phyloP scores from a whole-genome alignment of 2,888 invertebrate species.

The Dichetophora obliterata region DNA sequence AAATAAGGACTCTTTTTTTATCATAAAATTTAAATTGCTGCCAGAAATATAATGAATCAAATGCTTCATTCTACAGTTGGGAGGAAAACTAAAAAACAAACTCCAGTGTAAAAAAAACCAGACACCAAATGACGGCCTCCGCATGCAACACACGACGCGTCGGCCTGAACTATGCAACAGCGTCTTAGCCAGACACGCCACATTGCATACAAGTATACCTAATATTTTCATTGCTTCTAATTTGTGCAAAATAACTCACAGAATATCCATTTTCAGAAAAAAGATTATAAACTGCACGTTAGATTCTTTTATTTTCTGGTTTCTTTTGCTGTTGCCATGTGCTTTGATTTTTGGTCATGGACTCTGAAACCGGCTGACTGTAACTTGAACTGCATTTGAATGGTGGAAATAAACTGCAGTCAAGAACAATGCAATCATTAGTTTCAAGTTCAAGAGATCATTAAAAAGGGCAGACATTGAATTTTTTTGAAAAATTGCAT shows the following conservation, averaged over 20 bases:
- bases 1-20: no score
- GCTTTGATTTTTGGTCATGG: slow-evolving; percentile 57
- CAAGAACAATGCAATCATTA: slow-evolving; percentile 58
- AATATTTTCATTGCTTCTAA: background rate
- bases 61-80: background rate
- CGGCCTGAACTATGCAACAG: background rate
- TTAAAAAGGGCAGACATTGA: slow-evolving; percentile 47
- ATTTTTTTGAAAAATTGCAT: slow-evolving; percentile 22
- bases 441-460: slow-evolving; percentile 64
- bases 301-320: background rate
- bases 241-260: background rate
- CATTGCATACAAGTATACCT: no score
- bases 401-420: slow-evolving; percentile 18
- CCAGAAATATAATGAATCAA: background rate
- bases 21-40: slow-evolving; percentile 10
- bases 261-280: slow-evolving; percentile 18
- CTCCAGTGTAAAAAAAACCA: background rate
- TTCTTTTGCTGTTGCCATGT: background rate
- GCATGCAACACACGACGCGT: background rate
- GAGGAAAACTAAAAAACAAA: background rate
- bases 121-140: background rate
- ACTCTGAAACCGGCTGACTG: slow-evolving; percentile 56
- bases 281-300: slow-evolving; percentile 22
- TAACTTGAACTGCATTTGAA: slow-evolving; percentile 32
- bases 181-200: no score